Evolutionary conservation across 2,888 invertebrate species (phyloP), one percentile per base, ranked within the genome.

Genomic region (Rhaphigaster nebulosa): DNA sequence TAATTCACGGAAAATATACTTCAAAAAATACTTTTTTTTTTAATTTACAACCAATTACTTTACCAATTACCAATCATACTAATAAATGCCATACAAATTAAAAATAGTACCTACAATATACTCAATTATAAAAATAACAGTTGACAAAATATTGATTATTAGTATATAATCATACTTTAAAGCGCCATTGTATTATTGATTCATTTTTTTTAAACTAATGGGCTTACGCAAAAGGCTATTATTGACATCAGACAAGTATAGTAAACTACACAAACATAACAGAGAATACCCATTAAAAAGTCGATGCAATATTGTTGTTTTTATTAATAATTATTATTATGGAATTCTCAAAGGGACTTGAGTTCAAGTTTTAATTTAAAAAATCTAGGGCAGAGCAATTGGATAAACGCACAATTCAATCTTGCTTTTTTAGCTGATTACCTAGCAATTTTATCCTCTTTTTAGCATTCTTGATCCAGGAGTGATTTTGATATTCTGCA

Each of bases 381-480:
- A n/a, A 65, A 65, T 1, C 29, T 29, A 70, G 29, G 29, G 15
- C 18, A 34, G 13, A 0, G 13, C 13, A 29, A 0, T n/a, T 60
- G 1, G 2, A 13, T 65, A 10, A 65, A 5, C 18, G 70, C 8
- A 18, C 18, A 76, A 20, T n/a, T 84, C 50, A 45, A 84, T 45
- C 4, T 84, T 84, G 45, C 10, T 84, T 84, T 84, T 45, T 84
- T 15, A 45, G n/a, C 45, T 84, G 84, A 50, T 84, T 84, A 6
- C 45, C 45, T 6, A 84, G 13, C 45, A 84, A 38, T 65, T 88
- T 88, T 34, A 88, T 60, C 56, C 88, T 56, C 41, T 88, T 88
- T 60, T 65, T 88, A 41, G 88, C 88, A 60, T 88, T 88, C 38
- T 88, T 88, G 10, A 88, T 20, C 88, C 88, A 88, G 13, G 88